A percentile compares a stretch with the other conserved stretches of the same genome.
These are phyloP conservation scores for Scaptomyza hsui DNA, from an alignment of 1,140 invertebrate genomes.

Conservation along the genomic window DNA sequence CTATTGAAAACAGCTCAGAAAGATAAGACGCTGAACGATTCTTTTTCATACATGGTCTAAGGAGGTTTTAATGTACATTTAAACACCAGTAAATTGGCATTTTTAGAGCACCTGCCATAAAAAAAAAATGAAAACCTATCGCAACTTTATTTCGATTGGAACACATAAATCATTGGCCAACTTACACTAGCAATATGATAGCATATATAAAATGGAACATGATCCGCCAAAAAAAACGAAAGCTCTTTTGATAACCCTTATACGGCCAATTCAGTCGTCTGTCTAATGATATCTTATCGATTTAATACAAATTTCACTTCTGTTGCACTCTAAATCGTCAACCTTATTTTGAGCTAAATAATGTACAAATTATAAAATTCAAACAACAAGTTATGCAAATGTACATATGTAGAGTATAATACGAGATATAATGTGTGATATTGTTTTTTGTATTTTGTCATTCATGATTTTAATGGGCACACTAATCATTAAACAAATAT, in stretches of 20 bases:
- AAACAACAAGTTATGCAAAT: too few relatives aligned
- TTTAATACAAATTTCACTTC: background rate
- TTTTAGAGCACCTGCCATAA: constrained; percentile 78
- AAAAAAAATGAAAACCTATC: constrained; percentile 55
- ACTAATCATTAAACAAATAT: constrained; percentile 45
- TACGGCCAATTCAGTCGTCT: background rate
- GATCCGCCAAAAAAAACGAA: constrained; percentile 15
- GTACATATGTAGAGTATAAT: background rate
- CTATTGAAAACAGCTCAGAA: constrained; percentile 57
- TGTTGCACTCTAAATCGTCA: background rate
- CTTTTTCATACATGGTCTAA: constrained; percentile 38
- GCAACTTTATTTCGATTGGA: constrained; percentile 27
- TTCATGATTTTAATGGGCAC: constrained; percentile 52
- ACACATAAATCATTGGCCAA: constrained; percentile 44
- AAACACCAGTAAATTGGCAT: constrained; percentile 75
- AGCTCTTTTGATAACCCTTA: background rate
- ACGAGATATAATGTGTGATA: background rate
- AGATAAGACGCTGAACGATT: constrained; percentile 47
- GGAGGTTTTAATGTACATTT: constrained; percentile 77
- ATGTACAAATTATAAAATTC: too few relatives aligned
- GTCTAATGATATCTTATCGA: background rate
- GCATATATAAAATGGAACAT: constrained; percentile 13
- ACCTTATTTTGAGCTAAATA: too few relatives aligned
- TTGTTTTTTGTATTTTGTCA: background rate
- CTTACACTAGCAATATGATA: constrained; percentile 14